Evolutionary conservation across 2,113 vertebrate species (phyloP), one percentile per base, ranked within the genome.

Genomic region (Sceloporus tristichus): DNA sequence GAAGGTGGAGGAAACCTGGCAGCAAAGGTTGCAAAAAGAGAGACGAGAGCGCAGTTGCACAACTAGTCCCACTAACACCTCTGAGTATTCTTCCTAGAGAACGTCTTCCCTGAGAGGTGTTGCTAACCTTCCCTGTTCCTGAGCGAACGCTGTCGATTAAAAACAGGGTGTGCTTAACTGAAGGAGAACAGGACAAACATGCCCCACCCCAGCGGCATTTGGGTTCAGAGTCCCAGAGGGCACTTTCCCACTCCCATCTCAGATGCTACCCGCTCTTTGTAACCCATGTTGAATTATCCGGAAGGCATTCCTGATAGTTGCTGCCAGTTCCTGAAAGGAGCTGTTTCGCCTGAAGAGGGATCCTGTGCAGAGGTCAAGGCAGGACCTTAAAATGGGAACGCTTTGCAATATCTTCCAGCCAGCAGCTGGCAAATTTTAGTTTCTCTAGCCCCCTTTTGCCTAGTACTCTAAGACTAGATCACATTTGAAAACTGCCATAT

Each of bases 241-340:
- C 84, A 40, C 84, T 81, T 65, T 81, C 78, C 70, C 48, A 74
- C 70, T 76, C 70, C 34, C 56, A 75, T n/a, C 27, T 54, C 25
- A 29, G 40, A 59, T 10, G 19, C 40, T 79, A 74, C 29, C 66
- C 79, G 68, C 83, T 89, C 9, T 68, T 53, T 54, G 70, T 40
- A 76, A 34, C 70, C 14, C 16, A 14, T 9, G 77, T 13, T 16
- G 40, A 74, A 79, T 73, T 25, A 34, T 34, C 82, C 80, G 29
- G 34, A 74, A 79, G 70, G 34, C 25, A n/a, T 29, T 79, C 42
- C 65, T 42, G 68, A 38, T 21, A 25, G 1, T 53, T 56, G 29
- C 59, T 84, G 62, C 82, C 76, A 70, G 77, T 54, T 89, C 62
- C 13, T 91, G 80, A 75, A 92, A 82, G 40, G 87, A 89, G 48